phyloP scores from a whole-genome alignment of 2,888 invertebrate genomes.

The Protodeltote pygarga region DNA sequence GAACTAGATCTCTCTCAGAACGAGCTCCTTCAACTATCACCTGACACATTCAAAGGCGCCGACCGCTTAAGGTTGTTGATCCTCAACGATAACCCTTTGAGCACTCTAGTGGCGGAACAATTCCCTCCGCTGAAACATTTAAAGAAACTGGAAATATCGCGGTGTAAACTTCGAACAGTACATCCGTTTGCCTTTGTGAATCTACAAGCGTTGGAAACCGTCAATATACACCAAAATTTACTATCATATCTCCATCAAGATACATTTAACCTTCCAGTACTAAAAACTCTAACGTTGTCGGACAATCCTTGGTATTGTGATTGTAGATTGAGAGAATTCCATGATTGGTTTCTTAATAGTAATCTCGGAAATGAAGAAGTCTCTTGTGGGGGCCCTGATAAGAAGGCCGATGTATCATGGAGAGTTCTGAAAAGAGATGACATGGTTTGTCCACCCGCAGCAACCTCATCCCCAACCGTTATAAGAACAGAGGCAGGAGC shows the following conservation, averaged over 20 bases:
- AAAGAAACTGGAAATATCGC: conserved; percentile 92
- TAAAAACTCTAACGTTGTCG: conserved; percentile 93
- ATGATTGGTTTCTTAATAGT: conserved; percentile 93
- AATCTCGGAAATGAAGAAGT: conserved; percentile 92
- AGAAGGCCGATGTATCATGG: conserved; percentile 90
- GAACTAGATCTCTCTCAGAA: conserved; percentile 96
- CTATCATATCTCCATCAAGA: conserved; percentile 88
- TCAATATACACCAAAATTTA: conserved; percentile 93
- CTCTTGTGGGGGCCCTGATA: conserved; percentile 90
- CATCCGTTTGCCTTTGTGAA: conserved; percentile 92
- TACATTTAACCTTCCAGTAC: conserved; percentile 78
- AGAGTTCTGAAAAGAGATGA: conserved; percentile 90
- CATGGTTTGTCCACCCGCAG: conserved; percentile 93
- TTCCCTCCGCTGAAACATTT: conserved; percentile 94
- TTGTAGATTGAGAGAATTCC: conserved; percentile 93
- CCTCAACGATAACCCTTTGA: conserved; percentile 93
- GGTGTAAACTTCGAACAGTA: conserved; percentile 91
- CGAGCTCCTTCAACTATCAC: conserved; percentile 90
- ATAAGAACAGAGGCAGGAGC: conserved; percentile 92
- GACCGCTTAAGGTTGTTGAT: conserved; percentile 92
- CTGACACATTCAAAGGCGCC: conserved; percentile 93
- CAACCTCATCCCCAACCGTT: conserved; percentile 86
- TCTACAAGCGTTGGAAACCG: conserved; percentile 92
- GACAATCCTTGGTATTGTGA: conserved; percentile 97
- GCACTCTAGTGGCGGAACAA: conserved; percentile 90